Evolutionary conservation across 2,113 vertebrate genomes (phyloP).

Genomic region (Ciconia stormi): DNA sequence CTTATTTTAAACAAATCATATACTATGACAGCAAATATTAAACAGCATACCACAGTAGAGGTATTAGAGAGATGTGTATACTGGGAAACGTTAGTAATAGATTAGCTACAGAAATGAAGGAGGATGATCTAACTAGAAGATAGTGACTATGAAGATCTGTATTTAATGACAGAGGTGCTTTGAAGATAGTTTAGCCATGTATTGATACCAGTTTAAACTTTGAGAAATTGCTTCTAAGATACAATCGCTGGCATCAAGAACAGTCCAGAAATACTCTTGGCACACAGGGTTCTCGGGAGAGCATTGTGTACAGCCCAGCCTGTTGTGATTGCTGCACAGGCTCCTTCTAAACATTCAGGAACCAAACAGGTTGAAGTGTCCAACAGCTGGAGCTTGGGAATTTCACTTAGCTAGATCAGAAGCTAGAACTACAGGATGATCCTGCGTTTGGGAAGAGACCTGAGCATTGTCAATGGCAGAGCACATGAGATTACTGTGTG

Average conservation of each 20-base stretch:
- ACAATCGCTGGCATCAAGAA: neutral
- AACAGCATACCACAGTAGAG: neutral
- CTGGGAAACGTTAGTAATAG: neutral
- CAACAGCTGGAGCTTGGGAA: neutral
- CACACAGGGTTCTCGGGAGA: accelerated
- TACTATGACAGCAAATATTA: neutral
- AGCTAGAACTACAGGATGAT: neutral
- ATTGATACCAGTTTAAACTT: neutral
- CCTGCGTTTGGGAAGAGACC: neutral
- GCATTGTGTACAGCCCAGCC: neutral
- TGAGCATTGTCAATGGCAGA: neutral
- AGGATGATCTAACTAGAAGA: neutral
- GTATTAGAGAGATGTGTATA: neutral
- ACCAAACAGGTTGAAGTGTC: accelerated
- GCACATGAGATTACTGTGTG: accelerated
- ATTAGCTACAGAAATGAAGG: neutral
- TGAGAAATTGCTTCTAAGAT: neutral
- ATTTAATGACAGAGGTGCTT: neutral
- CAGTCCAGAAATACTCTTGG: neutral
- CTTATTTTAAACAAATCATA: neutral
- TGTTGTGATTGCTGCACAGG: accelerated
- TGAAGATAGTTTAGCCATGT: neutral
- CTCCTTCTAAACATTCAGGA: neutral
- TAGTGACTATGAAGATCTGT: neutral
- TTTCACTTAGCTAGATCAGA: neutral